These are phyloP conservation scores for Daktulosphaira vitifoliae DNA, from an alignment of 1,140 invertebrate genomes.

Conservation along the genomic window DNA sequence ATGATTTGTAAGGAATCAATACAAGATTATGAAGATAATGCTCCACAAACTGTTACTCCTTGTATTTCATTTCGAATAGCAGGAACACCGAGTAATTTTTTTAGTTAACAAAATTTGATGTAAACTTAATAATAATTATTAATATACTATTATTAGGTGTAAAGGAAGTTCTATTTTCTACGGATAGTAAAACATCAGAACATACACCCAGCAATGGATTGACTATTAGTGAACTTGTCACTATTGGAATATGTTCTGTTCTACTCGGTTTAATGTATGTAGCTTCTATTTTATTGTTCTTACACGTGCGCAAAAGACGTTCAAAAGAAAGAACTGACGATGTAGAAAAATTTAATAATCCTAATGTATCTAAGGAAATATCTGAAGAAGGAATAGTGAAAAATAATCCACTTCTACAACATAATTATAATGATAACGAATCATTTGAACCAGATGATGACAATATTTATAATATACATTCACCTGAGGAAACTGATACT, in stretches of 20 bases:
- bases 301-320: conserved; percentile 53
- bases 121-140: background rate
- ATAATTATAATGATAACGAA: conserved; percentile 35
- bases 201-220: conserved; percentile 46
- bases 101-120: background rate
- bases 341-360: conserved; percentile 18
- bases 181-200: conserved; percentile 53
- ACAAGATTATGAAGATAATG: conserved; percentile 41
- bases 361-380: conserved; percentile 18
- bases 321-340: conserved; percentile 7
- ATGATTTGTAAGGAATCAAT: conserved; percentile 67
- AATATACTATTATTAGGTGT: conserved; percentile 49
- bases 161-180: conserved; percentile 65
- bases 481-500: background rate
- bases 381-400: conserved; percentile 53
- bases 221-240: conserved; percentile 58
- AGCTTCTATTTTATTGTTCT: conserved; percentile 67
- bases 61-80: conserved; percentile 76
- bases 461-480: conserved; percentile 18
- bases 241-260: conserved; percentile 69
- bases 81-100: conserved; percentile 70
- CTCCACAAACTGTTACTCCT: conserved; percentile 55
- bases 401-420: conserved; percentile 59
- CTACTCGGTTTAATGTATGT: conserved; percentile 73
- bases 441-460: conserved; percentile 30